Evolutionary conservation across 2,797 vertebrate genomes (phyloP), one percentile per base, ranked within the genome.

Genomic region (Pyrocephalus nanus): DNA sequence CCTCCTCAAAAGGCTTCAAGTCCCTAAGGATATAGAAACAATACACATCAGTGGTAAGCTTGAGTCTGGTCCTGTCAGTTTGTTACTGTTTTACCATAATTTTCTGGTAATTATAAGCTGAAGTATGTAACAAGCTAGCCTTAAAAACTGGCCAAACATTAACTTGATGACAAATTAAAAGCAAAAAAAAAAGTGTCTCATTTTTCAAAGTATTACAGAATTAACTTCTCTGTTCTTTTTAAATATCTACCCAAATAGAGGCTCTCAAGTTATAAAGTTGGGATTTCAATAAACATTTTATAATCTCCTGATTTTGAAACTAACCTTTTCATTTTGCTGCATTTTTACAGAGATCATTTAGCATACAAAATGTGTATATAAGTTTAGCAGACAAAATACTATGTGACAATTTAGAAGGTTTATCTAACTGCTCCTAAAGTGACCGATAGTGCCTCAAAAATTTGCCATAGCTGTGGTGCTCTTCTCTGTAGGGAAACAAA

Each of bases 21-120:
- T 78, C 88, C 96, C 97, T 98, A 87, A 40, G 89, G 86, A 81
- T 79, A 95, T 9, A 82, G 75, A 97, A 88, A 97, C 15, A 95
- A 92, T 74, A 86, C 9, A 89, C 7, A 40, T 97, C 69, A 97
- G 57, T 47, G 15, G 23, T 51, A 78, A 57, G 13, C 29, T 65
- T 34, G 45, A 20, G 20, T 53, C 32, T 66, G 48, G 22, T 55
- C 20, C 15, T 53, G 12, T 29, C 22, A 40, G 19, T 74, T 85
- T 72, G 27, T n/a, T 82, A 88, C 42, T n/a, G 15, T 38, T 84
- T 65, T 40, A 86, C 8, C 17, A 86, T 42, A 11, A 81, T 17
- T 62, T 73, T 82, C 30, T 58, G 74, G 29, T 81, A 58, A 66
- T 67, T 47, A 15, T 34, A 67, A 88, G 16, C 43, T 60, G 12